These are phyloP conservation scores for Callaeas wilsoni DNA, from an alignment of 2,113 vertebrate genomes.

Conservation along the genomic window DNA sequence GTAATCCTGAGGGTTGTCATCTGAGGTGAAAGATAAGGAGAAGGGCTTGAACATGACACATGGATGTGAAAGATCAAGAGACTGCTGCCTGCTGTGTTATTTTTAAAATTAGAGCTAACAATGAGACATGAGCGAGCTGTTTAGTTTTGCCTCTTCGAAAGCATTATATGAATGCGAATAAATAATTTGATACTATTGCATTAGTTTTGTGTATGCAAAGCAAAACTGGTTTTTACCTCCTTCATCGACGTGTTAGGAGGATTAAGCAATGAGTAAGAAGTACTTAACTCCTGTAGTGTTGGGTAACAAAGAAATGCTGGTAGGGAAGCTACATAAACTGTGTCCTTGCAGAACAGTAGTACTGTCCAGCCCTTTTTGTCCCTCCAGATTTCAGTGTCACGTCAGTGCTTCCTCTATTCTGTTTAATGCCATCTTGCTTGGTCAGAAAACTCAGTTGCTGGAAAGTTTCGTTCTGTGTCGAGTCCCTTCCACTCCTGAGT, in stretches of 20 bases:
- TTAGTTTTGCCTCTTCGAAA: background rate
- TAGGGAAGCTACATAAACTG: background rate
- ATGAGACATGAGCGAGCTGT: background rate
- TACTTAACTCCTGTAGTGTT: background rate
- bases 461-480: background rate
- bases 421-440: background rate
- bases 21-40: background rate
- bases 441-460: background rate
- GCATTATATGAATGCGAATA: background rate
- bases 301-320: background rate
- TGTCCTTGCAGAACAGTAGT: background rate
- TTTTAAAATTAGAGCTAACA: background rate
- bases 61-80: background rate
- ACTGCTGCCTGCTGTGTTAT: background rate
- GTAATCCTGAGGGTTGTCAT: background rate
- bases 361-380: background rate
- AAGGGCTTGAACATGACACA: background rate
- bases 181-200: background rate
- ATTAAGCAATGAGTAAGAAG: background rate
- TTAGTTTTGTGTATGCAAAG: background rate
- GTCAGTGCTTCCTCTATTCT: background rate
- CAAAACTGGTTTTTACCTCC: background rate
- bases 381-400: background rate
- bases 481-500: background rate
- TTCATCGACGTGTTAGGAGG: background rate